phyloP scores from a whole-genome alignment of 2,888 invertebrate species.

The Sarcophaga variegata region DNA sequence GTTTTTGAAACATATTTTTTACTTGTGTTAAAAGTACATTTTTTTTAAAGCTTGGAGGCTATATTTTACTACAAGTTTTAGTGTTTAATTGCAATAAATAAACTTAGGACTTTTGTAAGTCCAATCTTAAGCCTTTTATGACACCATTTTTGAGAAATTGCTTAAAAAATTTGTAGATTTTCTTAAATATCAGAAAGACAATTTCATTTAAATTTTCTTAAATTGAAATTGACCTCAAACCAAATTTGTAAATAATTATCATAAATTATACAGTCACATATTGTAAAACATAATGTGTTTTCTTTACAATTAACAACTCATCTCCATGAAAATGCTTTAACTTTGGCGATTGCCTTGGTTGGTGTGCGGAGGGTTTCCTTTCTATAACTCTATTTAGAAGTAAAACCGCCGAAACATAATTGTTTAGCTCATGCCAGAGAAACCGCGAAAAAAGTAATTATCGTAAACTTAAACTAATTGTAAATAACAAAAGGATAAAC shows the following conservation, averaged over 20 bases:
- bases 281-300: conserved; percentile 64
- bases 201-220: too few relatives aligned
- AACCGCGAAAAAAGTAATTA: conserved; percentile 69
- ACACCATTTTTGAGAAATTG: too few relatives aligned
- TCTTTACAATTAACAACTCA: conserved; percentile 60
- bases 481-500: conserved; percentile 33
- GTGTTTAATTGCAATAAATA: too few relatives aligned
- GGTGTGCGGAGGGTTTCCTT: background rate
- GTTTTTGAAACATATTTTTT: background rate
- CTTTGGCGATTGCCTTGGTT: background rate
- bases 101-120: too few relatives aligned
- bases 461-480: conserved; percentile 62
- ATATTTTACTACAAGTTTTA: too few relatives aligned
- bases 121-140: too few relatives aligned
- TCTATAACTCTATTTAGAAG: background rate
- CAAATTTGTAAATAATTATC: conserved; percentile 38
- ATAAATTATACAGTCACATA: conserved; percentile 68
- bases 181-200: too few relatives aligned
- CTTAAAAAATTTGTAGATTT: too few relatives aligned
- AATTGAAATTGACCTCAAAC: conserved; percentile 47
- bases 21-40: too few relatives aligned
- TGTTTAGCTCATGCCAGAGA: conserved; percentile 64
- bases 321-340: background rate
- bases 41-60: too few relatives aligned
- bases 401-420: conserved; percentile 58